Conservation (phyloP, 2,888 invertebrate species). For the Caenorhabditis parvicauda region DNA sequence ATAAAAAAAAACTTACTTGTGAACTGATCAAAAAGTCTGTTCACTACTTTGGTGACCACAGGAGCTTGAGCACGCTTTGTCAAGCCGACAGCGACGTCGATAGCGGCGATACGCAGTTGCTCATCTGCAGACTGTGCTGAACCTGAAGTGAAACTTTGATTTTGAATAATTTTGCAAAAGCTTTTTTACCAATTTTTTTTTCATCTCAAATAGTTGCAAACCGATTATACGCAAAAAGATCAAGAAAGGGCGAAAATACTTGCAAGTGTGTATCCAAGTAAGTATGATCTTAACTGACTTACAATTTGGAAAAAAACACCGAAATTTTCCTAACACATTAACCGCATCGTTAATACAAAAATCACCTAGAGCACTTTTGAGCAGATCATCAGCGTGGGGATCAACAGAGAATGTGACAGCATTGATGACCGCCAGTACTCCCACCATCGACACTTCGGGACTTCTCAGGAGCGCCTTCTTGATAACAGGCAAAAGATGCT, state of each 20-base stretch:
- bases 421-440: slow-evolving; percentile 16
- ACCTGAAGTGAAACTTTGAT: background rate
- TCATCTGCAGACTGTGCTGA: slow-evolving; percentile 14
- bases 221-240: too few species aligned
- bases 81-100: slow-evolving; percentile 12
- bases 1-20: slow-evolving; percentile 3
- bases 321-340: background rate
- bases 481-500: slow-evolving; percentile 77
- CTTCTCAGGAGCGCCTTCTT: slow-evolving; percentile 88
- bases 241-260: too few species aligned
- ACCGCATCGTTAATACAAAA: background rate
- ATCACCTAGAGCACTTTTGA: slow-evolving; percentile 20
- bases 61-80: slow-evolving; percentile 6
- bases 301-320: too few species aligned
- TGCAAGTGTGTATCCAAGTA: too few species aligned
- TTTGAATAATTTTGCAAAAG: too few species aligned
- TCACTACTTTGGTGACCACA: slow-evolving; percentile 15
- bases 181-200: too few species aligned
- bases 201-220: too few species aligned
- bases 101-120: slow-evolving; percentile 13
- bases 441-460: slow-evolving; percentile 80
- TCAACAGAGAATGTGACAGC: slow-evolving; percentile 23
- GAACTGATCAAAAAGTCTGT: slow-evolving; percentile 27
- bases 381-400: slow-evolving; percentile 19
- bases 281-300: too few species aligned